Conservation (phyloP, 2,797 vertebrate species). For the Nyctalus aviator region DNA sequence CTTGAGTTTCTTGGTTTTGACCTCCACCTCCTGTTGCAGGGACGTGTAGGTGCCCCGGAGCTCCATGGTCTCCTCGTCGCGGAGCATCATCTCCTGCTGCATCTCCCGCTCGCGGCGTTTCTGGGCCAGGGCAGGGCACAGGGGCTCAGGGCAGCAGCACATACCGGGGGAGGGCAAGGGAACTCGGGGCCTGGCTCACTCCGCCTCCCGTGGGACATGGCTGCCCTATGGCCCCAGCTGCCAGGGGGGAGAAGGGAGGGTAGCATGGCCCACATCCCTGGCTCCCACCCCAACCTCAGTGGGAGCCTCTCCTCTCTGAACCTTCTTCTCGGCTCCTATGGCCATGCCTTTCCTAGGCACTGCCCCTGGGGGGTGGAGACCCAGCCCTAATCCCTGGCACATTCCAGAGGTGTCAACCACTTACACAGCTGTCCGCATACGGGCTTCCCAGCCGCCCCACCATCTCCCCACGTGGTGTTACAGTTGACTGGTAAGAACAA, state of each 20-base stretch:
- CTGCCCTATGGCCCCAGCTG: not conserved
- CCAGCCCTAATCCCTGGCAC: not conserved
- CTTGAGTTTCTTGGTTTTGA: constrained; percentile 98
- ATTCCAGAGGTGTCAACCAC: not conserved
- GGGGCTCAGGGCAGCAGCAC: not conserved
- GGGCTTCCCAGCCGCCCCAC: not conserved
- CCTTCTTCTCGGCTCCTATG: not conserved
- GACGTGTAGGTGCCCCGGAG: constrained; percentile 96
- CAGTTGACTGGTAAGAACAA: constrained; percentile 7
- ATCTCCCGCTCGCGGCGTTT: constrained; percentile 95
- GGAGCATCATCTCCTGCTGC: constrained; percentile 95
- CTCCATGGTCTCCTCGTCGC: constrained; percentile 97
- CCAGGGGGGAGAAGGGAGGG: not conserved
- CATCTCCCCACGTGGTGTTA: not conserved
- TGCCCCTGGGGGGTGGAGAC: not conserved
- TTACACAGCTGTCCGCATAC: not conserved
- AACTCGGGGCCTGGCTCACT: not conserved
- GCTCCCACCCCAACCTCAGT: not conserved
- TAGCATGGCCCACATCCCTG: not conserved
- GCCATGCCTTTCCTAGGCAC: not conserved
- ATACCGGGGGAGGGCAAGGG: not conserved
- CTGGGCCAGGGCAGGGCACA: constrained; percentile 83
- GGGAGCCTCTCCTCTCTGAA: not conserved
- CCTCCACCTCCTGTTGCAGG: constrained; percentile 97
- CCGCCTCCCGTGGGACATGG: not conserved